Evolutionary conservation across 2,888 invertebrate species (phyloP).

Genomic region (Athalia cordata): DNA sequence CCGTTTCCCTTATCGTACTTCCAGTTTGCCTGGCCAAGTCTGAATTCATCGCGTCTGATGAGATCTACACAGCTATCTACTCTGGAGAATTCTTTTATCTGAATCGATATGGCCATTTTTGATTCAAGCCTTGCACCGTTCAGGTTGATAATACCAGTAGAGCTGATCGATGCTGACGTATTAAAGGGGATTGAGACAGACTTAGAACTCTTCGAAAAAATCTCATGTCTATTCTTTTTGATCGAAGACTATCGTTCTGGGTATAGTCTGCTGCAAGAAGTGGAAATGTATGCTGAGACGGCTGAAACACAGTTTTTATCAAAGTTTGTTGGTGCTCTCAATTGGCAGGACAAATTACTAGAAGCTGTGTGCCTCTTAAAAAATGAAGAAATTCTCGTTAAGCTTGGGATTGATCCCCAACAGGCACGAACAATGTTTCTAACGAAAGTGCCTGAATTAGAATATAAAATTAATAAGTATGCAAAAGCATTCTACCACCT

Average conservation of each 20-base stretch:
- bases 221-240: conserved; percentile 69
- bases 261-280: conserved; percentile 52
- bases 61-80: no score
- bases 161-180: conserved; percentile 59
- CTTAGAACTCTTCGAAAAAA: conserved; percentile 73
- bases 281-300: no score
- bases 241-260: conserved; percentile 58
- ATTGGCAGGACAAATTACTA: conserved; percentile 74
- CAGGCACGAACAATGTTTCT: not conserved
- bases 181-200: conserved; percentile 72
- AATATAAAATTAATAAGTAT: conserved; percentile 48
- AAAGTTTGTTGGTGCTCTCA: conserved; percentile 62
- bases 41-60: no score
- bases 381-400: conserved; percentile 70
- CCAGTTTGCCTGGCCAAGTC: no score
- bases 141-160: not conserved
- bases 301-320: conserved; percentile 51
- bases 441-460: not conserved
- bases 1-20: no score
- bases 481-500: conserved; percentile 59
- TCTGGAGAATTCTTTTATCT: no score
- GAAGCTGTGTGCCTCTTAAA: conserved; percentile 76
- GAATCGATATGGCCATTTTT: not conserved
- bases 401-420: conserved; percentile 68
- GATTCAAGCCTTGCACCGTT: not conserved